These are phyloP conservation scores for Takifugu bimaculatus DNA, from an alignment of 2,113 vertebrate genomes.

Conservation along the genomic window DNA sequence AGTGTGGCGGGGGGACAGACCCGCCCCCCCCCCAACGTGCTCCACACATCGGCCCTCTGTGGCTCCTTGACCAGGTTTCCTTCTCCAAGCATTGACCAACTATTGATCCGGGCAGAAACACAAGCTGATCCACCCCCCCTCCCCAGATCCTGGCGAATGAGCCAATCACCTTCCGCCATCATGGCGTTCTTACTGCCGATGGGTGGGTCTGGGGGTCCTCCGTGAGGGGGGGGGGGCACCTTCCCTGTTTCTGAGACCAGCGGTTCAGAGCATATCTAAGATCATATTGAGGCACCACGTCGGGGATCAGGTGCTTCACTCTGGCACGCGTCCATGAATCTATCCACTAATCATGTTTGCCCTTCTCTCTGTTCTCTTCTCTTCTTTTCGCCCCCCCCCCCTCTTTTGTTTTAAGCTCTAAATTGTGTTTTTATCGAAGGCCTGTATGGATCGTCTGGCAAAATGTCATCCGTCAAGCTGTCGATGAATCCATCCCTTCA, in stretches of 20 bases:
- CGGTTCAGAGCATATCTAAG: no score
- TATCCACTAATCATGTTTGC: constrained; percentile 20
- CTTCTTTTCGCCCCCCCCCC: background rate
- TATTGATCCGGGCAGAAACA: background rate
- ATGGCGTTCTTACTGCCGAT: background rate
- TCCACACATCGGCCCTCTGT: background rate
- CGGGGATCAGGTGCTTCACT: background rate
- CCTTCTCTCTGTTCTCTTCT: constrained; percentile 16
- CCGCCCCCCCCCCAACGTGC: background rate
- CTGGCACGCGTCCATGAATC: constrained; percentile 6
- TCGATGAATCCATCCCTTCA: constrained; percentile 75
- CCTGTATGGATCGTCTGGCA: constrained; percentile 67
- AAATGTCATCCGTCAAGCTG: constrained; percentile 80
- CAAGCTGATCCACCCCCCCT: background rate
- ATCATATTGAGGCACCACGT: background rate
- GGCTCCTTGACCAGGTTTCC: background rate
- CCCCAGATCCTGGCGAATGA: background rate
- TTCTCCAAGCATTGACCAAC: background rate
- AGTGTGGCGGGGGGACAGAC: no score
- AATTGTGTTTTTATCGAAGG: constrained; percentile 75
- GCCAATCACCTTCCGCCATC: background rate
- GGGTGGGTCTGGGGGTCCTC: no score
- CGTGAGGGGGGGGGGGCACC: no score
- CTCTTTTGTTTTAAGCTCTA: constrained; percentile 63
- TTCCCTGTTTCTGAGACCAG: no score